Base-by-base conservation (phyloP, 2,888 invertebrate species). In the Drosophila stalkeri region DNA sequence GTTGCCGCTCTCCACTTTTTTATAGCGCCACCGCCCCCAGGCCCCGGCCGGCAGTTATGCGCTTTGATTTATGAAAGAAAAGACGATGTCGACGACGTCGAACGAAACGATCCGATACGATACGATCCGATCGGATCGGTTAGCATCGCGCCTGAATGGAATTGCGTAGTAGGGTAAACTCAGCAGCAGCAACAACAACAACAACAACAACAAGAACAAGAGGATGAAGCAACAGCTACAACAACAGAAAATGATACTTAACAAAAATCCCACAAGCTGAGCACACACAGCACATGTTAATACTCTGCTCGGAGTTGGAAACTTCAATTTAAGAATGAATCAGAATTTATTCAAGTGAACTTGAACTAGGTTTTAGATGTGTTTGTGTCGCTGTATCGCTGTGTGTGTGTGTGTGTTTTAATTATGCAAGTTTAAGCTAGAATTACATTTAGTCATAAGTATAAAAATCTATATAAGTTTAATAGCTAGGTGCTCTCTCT, bases 11-110 rank as follows among this genome's bases (percentile, higher is more conserved):
- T 51, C 37, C 49, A 23, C 49, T 49, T 37, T 37, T 39, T 49
- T 37, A 55, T 44, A 39, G 27, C 55, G 18, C 37, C 47, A 35
- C 46, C 44, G n/a, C 14, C 31, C 51, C 39, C 47, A 46, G n/a
- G 11, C 31, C 55, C 35, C 47, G 16, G 23, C 37, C 67, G 64
- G 61, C 71, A 69, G 56, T 84, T 75, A 72, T 69, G 69, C 67
- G 73, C 60, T 60, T 68, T 86, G 82, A 82, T 82, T 82, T 82
- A 86, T 84, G 63, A 64, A 67, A 81, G 70, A 70, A 44, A 51
- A 64, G 61, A 65, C 70, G 72, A 16, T 82, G 71, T 57, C 67
- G 64, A 65, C 67, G 77, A 82, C 51, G 31, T n/a, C 41, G 41
- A 41, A 46, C 46, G 44, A 43, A 3, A 44, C 72, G 54, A 37